phyloP scores from a whole-genome alignment of 2,797 vertebrate species.

The Peromyscus nudipes region DNA sequence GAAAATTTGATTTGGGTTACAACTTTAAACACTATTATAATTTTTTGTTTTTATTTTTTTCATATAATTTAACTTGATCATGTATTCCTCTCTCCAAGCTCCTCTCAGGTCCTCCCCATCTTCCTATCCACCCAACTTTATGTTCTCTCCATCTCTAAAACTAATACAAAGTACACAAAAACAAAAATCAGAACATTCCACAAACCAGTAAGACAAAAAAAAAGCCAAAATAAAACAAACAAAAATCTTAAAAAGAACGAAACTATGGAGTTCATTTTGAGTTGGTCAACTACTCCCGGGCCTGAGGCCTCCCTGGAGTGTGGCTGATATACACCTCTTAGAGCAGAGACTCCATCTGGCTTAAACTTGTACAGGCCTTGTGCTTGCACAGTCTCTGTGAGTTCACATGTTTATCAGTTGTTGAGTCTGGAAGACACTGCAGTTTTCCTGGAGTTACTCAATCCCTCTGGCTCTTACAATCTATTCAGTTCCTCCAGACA shows the following conservation, averaged over 20 bases:
- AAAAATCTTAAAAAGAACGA: background rate
- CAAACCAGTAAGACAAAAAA: background rate
- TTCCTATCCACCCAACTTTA: background rate
- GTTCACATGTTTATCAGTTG: background rate
- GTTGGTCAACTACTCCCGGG: background rate
- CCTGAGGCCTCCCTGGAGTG: background rate
- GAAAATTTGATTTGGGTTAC: background rate
- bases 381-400: background rate
- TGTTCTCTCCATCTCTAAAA: background rate
- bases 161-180: background rate
- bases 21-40: background rate
- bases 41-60: background rate
- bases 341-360: background rate
- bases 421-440: background rate
- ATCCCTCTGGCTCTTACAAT: background rate
- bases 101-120: background rate
- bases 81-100: background rate
- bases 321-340: background rate
- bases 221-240: background rate
- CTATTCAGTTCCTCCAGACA: background rate
- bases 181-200: background rate
- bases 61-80: background rate
- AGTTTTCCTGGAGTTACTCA: background rate
- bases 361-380: background rate
- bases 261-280: background rate